Percentiles rank a stretch among this genome's conserved stretches.
Conservation (phyloP, 2,113 vertebrate species). For the Siphamia tubifer region DNA sequence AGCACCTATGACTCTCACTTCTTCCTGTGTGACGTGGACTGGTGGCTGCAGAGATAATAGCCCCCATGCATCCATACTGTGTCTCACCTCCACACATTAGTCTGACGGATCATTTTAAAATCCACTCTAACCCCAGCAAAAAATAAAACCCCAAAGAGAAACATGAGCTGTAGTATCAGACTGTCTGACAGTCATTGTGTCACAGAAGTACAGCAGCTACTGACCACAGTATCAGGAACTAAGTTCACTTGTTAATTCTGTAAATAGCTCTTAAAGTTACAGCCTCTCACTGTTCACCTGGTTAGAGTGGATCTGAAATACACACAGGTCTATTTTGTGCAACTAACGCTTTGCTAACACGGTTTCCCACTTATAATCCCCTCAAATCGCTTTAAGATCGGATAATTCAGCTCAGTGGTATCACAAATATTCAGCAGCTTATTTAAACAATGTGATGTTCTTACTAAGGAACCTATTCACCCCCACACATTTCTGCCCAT, state of each 20-base stretch:
- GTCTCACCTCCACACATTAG: not conserved
- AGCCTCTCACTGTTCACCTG: conserved; percentile 16
- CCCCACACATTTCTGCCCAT: no score
- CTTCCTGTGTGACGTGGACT: not conserved
- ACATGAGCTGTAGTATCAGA: not conserved
- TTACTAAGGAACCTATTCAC: no score
- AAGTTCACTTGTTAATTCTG: not conserved
- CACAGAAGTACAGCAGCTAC: not conserved
- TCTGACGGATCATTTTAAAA: not conserved
- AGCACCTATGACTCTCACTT: not conserved
- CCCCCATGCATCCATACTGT: conserved; percentile 63
- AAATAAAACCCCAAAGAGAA: not conserved
- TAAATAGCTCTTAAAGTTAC: conserved; percentile 60
- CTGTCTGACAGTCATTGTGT: not conserved
- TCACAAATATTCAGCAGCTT: no score
- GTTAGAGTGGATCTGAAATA: not conserved
- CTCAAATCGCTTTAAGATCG: no score
- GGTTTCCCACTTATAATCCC: no score
- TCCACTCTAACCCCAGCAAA: not conserved
- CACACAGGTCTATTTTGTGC: not conserved
- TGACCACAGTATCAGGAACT: conserved; percentile 65
- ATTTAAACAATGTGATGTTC: no score
- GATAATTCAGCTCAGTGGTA: no score
- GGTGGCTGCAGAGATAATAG: conserved; percentile 34
- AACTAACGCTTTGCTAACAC: no score